Base-by-base conservation (phyloP, 2,113 vertebrate species). In the Cavia porcellus region DNA sequence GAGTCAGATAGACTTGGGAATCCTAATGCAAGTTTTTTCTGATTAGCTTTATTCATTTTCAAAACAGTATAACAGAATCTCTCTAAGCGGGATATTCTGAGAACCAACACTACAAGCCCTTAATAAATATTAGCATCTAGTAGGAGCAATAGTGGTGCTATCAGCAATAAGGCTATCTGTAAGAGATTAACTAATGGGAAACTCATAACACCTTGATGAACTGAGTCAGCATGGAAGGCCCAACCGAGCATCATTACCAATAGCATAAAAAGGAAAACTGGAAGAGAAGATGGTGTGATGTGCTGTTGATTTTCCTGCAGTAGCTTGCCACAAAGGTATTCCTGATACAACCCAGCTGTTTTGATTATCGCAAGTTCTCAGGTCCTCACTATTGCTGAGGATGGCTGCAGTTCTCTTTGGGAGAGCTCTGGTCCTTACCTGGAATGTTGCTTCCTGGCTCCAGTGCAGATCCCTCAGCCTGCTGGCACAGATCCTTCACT, bases 31-130 rank as follows among this genome's bases (percentile, higher is more conserved):
- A 75, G 17, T 24, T 72, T 89, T 47, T 55, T 28, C 35, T 59
- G 11, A 68, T 91, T 85, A 17, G 80, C 72, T 93, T 89, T 88
- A 61, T 30, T 94, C 38, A 61, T 86, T 64, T 82, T 5, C 61
- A 59, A 92, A 95, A 45, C 32, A 30, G 19, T 86, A 35, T 42
- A 61, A 86, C 2, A 75, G 57, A 74, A 15, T 50, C 25, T 81
- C 68, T 75, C 22, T 74, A 32, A 79, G 14, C 80, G 50, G 55
- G 79, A 83, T 11, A 17, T 3, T 10, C 2, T 47, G 25, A 96
- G 86, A 28, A 75, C 47, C n/a, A 86, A 61, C 25, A 8, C 0
- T 52, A 32, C 15, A 62, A 70, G 38, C 20, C 13, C 32, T 72
- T 24, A 20, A 52, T 47, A 24, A 82, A 83, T 1, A 14, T 30